Percentiles rank a stretch among this genome's conserved stretches.
These are phyloP conservation scores for Phoenoteleia sp. DNA, from an alignment of 2,888 invertebrate genomes.

Conservation along the genomic window DNA sequence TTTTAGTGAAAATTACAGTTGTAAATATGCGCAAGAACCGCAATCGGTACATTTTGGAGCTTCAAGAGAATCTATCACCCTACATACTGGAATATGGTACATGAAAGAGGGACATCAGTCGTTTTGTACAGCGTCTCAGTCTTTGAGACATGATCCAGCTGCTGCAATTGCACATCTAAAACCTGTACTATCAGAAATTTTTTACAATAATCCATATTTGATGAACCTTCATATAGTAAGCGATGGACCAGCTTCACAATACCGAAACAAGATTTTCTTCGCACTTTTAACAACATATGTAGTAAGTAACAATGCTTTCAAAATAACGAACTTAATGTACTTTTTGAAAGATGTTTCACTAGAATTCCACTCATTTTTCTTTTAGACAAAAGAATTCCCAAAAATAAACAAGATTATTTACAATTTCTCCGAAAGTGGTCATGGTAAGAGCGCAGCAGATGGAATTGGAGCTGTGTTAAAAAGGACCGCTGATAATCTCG, in stretches of 20 bases:
- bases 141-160: constrained; percentile 46
- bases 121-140: constrained; percentile 46
- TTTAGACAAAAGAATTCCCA: constrained; percentile 6
- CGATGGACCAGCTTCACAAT: constrained; percentile 42
- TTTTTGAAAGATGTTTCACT: too few species aligned
- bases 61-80: constrained; percentile 33
- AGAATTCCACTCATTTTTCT: neutral
- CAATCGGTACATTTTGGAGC: constrained; percentile 52
- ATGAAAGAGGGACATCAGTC: constrained; percentile 1
- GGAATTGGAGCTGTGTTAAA: constrained; percentile 42
- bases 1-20: constrained; percentile 50
- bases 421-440: constrained; percentile 55
- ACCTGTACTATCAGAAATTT: constrained; percentile 30
- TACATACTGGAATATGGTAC: constrained; percentile 57
- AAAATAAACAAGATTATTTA: constrained; percentile 19
- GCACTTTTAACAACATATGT: constrained; percentile 24
- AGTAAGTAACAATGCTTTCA: constrained; percentile 3
- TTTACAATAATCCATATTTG: constrained; percentile 4
- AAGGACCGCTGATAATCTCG: constrained; percentile 43
- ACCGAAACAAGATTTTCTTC: constrained; percentile 40
- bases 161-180: constrained; percentile 47
- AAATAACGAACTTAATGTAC: neutral
- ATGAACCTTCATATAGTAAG: constrained; percentile 38
- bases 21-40: constrained; percentile 34
- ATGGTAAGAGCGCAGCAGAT: constrained; percentile 55